Evolutionary conservation across 1,140 invertebrate species (phyloP).

Genomic region (Hirudo medicinalis): DNA sequence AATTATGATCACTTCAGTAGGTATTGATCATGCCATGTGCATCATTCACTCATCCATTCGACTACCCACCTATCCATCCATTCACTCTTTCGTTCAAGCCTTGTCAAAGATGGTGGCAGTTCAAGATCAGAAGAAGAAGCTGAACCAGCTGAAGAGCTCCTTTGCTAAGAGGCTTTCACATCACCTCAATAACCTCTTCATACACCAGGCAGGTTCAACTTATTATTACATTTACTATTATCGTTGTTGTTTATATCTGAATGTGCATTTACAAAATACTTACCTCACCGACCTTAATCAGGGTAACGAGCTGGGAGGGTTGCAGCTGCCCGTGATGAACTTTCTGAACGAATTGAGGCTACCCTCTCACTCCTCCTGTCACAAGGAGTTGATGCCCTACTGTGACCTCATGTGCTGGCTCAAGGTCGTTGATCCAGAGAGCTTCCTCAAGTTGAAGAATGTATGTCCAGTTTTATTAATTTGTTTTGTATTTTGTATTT

Average conservation of each 20-base stretch:
- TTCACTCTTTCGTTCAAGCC: constrained; percentile 26
- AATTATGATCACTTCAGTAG: not conserved
- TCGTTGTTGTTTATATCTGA: too few species aligned
- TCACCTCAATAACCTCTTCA: constrained; percentile 82
- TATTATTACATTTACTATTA: too few species aligned
- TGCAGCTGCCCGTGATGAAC: constrained; percentile 48
- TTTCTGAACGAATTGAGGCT: constrained; percentile 51
- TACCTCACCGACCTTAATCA: constrained; percentile 29
- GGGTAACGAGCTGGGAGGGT: constrained; percentile 55
- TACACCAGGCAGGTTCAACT: constrained; percentile 56
- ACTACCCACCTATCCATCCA: not conserved
- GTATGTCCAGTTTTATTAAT: constrained; percentile 23
- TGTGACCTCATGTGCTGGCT: constrained; percentile 79
- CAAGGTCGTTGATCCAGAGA: constrained; percentile 66
- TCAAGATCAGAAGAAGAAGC: constrained; percentile 69
- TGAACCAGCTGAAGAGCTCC: constrained; percentile 68
- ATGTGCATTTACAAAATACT: not conserved
- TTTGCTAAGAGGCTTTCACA: constrained; percentile 68
- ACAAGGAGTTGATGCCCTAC: constrained; percentile 68
- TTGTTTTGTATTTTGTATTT: too few species aligned
- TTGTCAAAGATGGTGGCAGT: constrained; percentile 62
- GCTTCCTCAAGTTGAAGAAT: constrained; percentile 62
- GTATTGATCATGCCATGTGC: not conserved
- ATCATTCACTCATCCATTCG: constrained; percentile 2
- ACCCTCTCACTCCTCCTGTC: constrained; percentile 61